Conservation (phyloP, 92 coral and sea anemone genomes). For the Phenganax marumi region DNA sequence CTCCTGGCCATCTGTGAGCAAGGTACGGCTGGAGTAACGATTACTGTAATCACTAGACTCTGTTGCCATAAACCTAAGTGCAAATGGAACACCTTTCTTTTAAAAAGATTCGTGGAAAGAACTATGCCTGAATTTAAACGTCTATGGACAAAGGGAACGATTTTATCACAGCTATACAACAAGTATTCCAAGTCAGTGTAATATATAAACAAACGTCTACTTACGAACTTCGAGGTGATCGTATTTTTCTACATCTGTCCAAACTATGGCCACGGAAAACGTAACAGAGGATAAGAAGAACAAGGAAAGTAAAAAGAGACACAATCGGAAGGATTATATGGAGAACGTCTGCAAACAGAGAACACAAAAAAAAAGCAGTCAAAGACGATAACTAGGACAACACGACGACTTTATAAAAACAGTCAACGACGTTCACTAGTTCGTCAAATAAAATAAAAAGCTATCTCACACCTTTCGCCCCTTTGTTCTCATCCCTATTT, state of each 20-base stretch:
- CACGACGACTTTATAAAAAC: too few species aligned
- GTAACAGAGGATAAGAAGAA: neutral
- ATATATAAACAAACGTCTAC: too few species aligned
- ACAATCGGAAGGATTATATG: neutral
- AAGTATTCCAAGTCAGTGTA: too few species aligned
- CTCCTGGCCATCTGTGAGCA: too few species aligned
- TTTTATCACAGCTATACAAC: too few species aligned
- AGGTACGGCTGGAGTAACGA: neutral
- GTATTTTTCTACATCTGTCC: neutral
- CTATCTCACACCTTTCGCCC: too few species aligned
- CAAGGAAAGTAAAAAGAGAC: neutral
- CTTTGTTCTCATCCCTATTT: too few species aligned
- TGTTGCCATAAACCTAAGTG: neutral
- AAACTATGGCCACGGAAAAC: neutral
- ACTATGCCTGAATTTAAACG: neutral
- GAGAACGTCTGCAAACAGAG: neutral
- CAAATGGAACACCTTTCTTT: neutral
- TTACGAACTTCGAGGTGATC: neutral
- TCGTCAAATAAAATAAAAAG: too few species aligned
- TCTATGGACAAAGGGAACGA: neutral
- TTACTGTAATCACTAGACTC: neutral
- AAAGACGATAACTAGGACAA: too few species aligned
- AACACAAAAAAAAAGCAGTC: neutral
- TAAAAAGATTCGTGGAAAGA: neutral
- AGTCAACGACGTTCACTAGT: too few species aligned